phyloP scores from a whole-genome alignment of 2,797 vertebrate species.

The Notoglanidium macrostoma region DNA sequence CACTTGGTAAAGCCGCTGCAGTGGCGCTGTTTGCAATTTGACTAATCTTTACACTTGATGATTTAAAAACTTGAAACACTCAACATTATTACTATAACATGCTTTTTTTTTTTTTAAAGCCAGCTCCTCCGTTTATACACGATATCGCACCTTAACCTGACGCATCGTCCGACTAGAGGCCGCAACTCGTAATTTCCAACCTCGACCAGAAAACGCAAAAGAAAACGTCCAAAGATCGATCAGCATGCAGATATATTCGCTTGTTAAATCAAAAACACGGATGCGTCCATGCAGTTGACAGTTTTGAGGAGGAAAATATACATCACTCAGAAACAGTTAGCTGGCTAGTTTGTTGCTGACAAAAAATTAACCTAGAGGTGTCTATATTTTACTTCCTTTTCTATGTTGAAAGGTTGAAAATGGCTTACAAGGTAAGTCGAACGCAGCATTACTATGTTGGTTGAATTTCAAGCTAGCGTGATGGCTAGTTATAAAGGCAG shows the following conservation, averaged over 20 bases:
- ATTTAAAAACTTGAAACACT: not conserved
- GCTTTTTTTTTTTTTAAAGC: not conserved
- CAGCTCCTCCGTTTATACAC: not conserved
- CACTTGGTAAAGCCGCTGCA: too few relatives aligned
- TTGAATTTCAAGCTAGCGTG: not conserved
- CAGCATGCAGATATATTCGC: not conserved
- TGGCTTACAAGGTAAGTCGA: not conserved
- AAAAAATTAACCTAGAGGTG: not conserved
- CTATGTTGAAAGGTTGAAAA: not conserved
- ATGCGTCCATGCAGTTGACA: not conserved
- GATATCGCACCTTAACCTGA: not conserved
- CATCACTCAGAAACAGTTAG: not conserved
- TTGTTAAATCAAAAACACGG: not conserved
- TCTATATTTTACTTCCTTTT: not conserved
- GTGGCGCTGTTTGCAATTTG: not conserved
- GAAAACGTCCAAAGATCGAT: not conserved
- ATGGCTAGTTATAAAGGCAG: slow-evolving; percentile 11
- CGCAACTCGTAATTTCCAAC: not conserved
- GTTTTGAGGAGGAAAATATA: not conserved
- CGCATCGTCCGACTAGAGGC: not conserved
- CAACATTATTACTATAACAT: not conserved
- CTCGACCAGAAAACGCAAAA: not conserved
- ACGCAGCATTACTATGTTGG: not conserved
- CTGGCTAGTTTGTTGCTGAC: not conserved
- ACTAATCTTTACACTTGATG: not conserved